phyloP scores from a whole-genome alignment of 2,113 vertebrate species.

The Ursus arctos region DNA sequence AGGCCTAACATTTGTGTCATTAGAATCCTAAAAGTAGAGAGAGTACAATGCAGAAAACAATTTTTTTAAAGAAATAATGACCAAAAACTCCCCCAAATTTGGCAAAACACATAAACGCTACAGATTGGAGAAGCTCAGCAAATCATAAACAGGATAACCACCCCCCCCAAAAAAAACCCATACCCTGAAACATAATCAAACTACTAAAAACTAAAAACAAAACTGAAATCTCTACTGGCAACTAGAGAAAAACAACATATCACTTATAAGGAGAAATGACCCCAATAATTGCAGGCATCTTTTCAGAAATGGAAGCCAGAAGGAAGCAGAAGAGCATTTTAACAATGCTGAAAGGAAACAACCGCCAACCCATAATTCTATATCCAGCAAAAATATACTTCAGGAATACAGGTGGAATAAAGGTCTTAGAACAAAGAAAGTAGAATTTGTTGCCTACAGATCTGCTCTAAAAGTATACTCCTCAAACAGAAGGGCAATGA shows the following conservation, averaged over 20 bases:
- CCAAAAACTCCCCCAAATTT: not conserved
- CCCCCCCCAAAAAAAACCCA: not conserved
- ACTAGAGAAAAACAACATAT: not conserved
- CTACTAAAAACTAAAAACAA: not conserved
- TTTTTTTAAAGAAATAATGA: not conserved
- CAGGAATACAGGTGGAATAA: not conserved
- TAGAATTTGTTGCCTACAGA: not conserved
- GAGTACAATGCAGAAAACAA: not conserved
- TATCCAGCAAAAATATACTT: not conserved
- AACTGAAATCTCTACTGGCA: not conserved
- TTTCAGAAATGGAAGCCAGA: not conserved
- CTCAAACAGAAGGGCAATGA: not conserved
- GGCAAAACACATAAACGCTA: not conserved
- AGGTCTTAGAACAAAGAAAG: not conserved
- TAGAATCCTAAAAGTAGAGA: not conserved
- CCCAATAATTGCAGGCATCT: not conserved
- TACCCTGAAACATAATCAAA: not conserved
- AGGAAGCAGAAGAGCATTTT: not conserved
- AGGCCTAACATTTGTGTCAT: not conserved
- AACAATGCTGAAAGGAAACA: not conserved
- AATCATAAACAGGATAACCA: not conserved
- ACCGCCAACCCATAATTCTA: not conserved
- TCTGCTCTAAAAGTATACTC: not conserved
- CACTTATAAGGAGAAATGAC: not conserved
- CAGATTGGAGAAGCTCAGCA: not conserved